A percentile compares a stretch with the other conserved stretches of the same genome.
Evolutionary conservation across 2,113 vertebrate species (phyloP).

Genomic region (Cynoglossus semilaevis): DNA sequence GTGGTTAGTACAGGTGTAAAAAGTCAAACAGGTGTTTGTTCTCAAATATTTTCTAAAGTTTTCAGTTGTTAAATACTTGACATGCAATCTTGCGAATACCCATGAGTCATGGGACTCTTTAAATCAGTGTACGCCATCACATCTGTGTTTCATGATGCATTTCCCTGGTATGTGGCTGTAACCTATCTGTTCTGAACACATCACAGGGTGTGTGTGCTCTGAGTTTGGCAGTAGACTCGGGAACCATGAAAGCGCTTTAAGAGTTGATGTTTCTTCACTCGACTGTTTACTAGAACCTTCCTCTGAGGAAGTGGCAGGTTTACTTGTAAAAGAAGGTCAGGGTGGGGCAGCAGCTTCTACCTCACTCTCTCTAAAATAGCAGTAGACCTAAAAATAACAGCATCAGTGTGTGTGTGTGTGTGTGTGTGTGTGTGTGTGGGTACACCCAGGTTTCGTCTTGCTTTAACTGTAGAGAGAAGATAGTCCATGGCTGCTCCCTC

Average conservation of each 20-base stretch:
- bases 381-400: constrained; percentile 58
- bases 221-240: neutral
- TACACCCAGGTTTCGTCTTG: constrained; percentile 20
- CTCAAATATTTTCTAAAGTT: neutral
- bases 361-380: constrained; percentile 42
- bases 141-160: constrained; percentile 38
- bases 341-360: constrained; percentile 48
- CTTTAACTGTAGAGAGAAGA: constrained; percentile 8
- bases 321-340: constrained; percentile 31
- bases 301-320: constrained; percentile 10
- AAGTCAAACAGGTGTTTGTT: neutral
- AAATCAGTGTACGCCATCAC: constrained; percentile 10
- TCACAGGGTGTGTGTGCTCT: constrained; percentile 8
- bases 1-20: too few species aligned
- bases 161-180: constrained; percentile 40
- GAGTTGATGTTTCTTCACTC: neutral
- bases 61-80: neutral
- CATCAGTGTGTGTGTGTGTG: neutral
- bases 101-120: constrained; percentile 47
- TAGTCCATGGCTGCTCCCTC: constrained; percentile 1
- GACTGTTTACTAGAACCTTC: constrained; percentile 15
- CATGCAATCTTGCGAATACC: constrained; percentile 1
- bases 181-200: constrained; percentile 11
- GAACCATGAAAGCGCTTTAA: neutral
- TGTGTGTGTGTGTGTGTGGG: neutral